These are phyloP conservation scores for Petrocephalus microphthalmus DNA, from an alignment of 2,113 vertebrate species.

Conservation along the genomic window DNA sequence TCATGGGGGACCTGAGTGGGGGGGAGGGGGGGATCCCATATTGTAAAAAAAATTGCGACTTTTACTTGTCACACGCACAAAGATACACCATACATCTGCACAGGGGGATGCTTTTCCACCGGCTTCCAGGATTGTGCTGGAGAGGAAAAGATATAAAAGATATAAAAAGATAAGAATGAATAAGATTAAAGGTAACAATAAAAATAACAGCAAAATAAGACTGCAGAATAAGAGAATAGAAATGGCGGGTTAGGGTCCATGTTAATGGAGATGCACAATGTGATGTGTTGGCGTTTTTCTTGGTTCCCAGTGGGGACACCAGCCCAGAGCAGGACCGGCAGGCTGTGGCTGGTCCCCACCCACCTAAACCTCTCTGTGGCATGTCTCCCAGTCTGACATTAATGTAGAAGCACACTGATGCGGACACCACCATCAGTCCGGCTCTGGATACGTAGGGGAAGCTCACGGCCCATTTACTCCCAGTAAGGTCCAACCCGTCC, in stretches of 20 bases:
- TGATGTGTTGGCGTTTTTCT: background rate
- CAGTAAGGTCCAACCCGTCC: background rate
- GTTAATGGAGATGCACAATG: background rate
- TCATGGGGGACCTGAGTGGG: background rate
- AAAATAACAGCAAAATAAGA: background rate
- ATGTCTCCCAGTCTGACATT: background rate
- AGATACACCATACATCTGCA: background rate
- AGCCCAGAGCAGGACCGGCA: background rate
- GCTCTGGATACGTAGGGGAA: background rate
- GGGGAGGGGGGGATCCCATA: background rate
- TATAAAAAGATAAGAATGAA: background rate
- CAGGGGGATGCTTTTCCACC: background rate
- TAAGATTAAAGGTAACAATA: background rate
- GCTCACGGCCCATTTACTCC: slow-evolving; percentile 6
- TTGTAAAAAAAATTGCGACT: background rate
- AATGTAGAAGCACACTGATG: background rate
- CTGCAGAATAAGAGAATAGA: background rate
- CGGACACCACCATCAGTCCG: background rate
- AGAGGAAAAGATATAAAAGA: background rate
- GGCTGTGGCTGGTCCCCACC: background rate
- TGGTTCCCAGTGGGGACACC: background rate
- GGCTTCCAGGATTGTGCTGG: background rate
- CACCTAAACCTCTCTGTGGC: background rate
- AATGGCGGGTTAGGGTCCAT: background rate
- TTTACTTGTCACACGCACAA: background rate